Base-by-base conservation (phyloP, 2,888 invertebrate species). In the Drosophila borborema region DNA sequence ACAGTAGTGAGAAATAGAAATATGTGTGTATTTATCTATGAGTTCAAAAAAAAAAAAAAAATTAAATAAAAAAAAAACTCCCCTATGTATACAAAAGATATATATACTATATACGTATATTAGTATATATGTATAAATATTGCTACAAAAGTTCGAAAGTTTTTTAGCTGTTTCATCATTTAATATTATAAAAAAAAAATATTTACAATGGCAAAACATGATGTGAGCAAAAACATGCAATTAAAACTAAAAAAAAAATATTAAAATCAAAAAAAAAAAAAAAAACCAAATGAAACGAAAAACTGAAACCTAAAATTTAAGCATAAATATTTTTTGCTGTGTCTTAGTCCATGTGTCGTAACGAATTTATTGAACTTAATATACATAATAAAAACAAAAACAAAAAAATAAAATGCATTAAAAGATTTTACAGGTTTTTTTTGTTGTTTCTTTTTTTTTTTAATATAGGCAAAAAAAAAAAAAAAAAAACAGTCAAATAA, bases 261-360 rank as follows among this genome's bases (percentile, higher is more conserved):
- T 59, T 23, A 63, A 73, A 72, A 49, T 53, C n/a, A n/a, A n/a
- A n/a, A n/a, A n/a, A n/a, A n/a, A n/a, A n/a, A n/a, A n/a, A n/a
- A n/a, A n/a, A n/a, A 43, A 54, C 63, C 23, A 64, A 36, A 40
- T 31, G 43, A 64, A 51, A 72, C 64, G 64, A 73, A 59, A 72
- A 69, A 76, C 75, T 77, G 71, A 75, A 66, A 66, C 56, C 69
- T 85, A 81, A 85, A 86, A 85, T 90, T 88, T 85, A 85, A 86
- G 86, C 80, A 85, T 85, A 83, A 81, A 83, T 88, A 88, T 88
- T 88, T 92, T 92, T 92, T 92, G 92, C 92, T 92, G 93, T 93
- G 93, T 93, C 93, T 93, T 93, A 93, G 92, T 93, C 93, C 92
- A 92, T 91, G 86, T 92, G 92, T 92, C 92, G 91, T 92, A 93